Evolutionary conservation across 2,797 vertebrate genomes (phyloP), one percentile per base, ranked within the genome.

Genomic region (Schizothorax lantsangensis): DNA sequence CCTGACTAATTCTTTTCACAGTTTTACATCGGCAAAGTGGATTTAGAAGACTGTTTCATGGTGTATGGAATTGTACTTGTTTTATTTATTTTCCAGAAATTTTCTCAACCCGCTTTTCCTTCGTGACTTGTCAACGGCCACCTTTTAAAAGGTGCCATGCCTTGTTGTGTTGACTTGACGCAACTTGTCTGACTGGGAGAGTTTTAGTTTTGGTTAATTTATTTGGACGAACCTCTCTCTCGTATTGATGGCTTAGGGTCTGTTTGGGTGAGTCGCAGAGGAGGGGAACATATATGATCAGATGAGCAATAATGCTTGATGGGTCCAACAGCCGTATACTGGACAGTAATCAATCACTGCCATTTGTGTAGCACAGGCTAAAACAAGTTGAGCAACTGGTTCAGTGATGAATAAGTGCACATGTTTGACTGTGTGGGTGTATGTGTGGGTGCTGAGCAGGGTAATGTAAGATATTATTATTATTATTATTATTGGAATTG

Each of bases 1-100:
- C 47, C 62, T 72, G 49, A 71, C 40, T 54, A 49, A 49, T 80
- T 36, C 45, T 30, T 45, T 5, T 77, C n/a, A 64, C 30, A 52
- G 43, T 79, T 71, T 85, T 33, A 47, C 66, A 57, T 23, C 1
- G 12, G n/a, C 6, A 54, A 84, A 85, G 19, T 30, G 71, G 30
- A 75, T 75, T 81, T 73, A 33, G 8, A 52, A 17, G 15, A 74
- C 4, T 64, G 30, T 59, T 64, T 64, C n/a, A 30, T 59, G 40
- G 7, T 59, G 33, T 79, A 30, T 71, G n/a, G 40, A 38, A n/a
- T 80, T 73, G 38, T 64, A 38, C 36, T 40, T 36, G 21, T 62
- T 59, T 81, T 66, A 86, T 86, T 86, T 86, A 74, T 86, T 86
- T 68, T 85, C 59, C 36, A 73, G 30, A 8, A 72, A 57, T 54